phyloP scores from a whole-genome alignment of 2,113 vertebrate genomes.

The Onychostoma macrolepis region DNA sequence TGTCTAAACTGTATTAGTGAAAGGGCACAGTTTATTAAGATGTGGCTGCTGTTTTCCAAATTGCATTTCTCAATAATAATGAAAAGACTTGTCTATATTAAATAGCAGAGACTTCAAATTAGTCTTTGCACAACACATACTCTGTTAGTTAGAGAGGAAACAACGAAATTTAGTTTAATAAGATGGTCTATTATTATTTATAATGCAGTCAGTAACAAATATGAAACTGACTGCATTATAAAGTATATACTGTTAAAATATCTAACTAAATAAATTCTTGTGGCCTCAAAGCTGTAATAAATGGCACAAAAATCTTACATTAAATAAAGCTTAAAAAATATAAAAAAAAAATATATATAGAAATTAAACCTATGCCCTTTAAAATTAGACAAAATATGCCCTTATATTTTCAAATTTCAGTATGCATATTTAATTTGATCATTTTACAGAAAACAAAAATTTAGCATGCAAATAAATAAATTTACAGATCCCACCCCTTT shows the following conservation, averaged over 20 bases:
- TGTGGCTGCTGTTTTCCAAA: neutral
- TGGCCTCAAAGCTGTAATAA: neutral
- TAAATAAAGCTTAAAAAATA: too few species aligned
- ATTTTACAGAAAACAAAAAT: neutral
- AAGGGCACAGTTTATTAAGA: neutral
- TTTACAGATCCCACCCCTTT: too few species aligned
- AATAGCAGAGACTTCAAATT: neutral
- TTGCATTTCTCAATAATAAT: constrained; percentile 1
- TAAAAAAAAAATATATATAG: neutral
- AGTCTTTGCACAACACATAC: neutral
- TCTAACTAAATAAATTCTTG: neutral
- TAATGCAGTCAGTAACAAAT: neutral
- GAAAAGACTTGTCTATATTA: constrained; percentile 6
- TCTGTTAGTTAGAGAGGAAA: neutral
- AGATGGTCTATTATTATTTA: neutral
- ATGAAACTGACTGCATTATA: neutral
- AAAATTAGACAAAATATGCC: neutral
- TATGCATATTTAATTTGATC: neutral
- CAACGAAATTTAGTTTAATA: neutral
- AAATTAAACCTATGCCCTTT: neutral
- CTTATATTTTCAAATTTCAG: neutral
- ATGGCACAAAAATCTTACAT: too few species aligned
- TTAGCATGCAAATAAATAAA: neutral
- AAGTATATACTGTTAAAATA: neutral
- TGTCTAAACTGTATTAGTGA: neutral